Evolutionary conservation across 1,140 invertebrate genomes (phyloP).

Genomic region (Papilio polytes): DNA sequence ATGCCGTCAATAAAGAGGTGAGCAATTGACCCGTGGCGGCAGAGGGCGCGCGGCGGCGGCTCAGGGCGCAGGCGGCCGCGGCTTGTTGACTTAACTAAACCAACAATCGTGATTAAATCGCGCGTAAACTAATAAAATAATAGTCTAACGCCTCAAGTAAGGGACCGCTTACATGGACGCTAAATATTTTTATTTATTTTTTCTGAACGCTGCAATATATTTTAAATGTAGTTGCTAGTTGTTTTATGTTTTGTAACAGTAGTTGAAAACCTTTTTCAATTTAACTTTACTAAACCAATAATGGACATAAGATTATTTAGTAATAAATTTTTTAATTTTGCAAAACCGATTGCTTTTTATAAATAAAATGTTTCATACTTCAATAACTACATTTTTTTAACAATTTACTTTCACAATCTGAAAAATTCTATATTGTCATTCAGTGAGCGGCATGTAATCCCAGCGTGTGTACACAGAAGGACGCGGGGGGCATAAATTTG

Average conservation of each 20-base stretch:
- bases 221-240: background rate
- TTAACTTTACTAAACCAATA: too few relatives aligned
- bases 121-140: conserved; percentile 82
- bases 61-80: conserved; percentile 34
- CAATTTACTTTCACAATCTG: too few relatives aligned
- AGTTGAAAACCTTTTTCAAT: too few relatives aligned
- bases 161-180: conserved; percentile 59
- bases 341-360: too few relatives aligned
- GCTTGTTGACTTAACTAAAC: conserved; percentile 82
- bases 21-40: conserved; percentile 21
- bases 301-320: too few relatives aligned
- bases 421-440: background rate
- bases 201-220: background rate
- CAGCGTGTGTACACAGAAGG: conserved; percentile 31
- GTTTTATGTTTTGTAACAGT: background rate
- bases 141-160: conserved; percentile 62
- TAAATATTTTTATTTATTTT: conserved; percentile 7
- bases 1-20: conserved; percentile 31
- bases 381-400: too few relatives aligned
- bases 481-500: conserved; percentile 71
- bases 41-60: background rate
- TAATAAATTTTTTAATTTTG: too few relatives aligned
- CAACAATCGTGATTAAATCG: conserved; percentile 83
- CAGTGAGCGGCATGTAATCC: conserved; percentile 46
- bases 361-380: too few relatives aligned